These are phyloP conservation scores for Pangasius djambal DNA, from an alignment of 2,797 vertebrate species.

Conservation along the genomic window DNA sequence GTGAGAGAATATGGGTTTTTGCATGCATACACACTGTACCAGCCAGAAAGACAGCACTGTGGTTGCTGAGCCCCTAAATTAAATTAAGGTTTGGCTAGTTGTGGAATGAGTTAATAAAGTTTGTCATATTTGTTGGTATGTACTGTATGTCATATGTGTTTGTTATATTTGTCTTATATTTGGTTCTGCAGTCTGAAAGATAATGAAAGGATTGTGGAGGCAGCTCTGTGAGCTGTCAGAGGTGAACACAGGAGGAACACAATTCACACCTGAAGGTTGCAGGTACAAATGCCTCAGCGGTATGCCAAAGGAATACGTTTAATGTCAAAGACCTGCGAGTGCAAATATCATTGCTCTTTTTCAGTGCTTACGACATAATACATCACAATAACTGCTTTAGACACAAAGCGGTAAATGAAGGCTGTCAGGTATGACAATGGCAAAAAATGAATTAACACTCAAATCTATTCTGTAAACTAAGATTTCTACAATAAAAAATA, in stretches of 20 bases:
- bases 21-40: not conserved
- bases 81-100: not conserved
- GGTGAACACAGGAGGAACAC: not conserved
- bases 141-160: not conserved
- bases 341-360: conserved; percentile 12
- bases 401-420: not conserved
- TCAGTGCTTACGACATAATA: not conserved
- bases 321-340: not conserved
- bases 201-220: conserved; percentile 12
- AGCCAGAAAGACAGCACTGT: not conserved
- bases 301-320: conserved; percentile 22
- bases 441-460: not conserved
- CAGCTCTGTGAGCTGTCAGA: conserved; percentile 1
- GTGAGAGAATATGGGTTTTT: conserved; percentile 11
- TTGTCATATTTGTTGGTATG: not conserved
- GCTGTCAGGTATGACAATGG: not conserved
- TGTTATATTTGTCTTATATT: not conserved
- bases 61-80: not conserved
- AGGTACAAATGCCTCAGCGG: not conserved
- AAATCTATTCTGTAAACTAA: no score
- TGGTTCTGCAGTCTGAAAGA: not conserved
- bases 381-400: not conserved
- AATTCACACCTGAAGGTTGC: not conserved
- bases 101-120: not conserved
- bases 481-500: no score